phyloP scores from a whole-genome alignment of 2,888 invertebrate species.

The Blastobasis lacticolella region DNA sequence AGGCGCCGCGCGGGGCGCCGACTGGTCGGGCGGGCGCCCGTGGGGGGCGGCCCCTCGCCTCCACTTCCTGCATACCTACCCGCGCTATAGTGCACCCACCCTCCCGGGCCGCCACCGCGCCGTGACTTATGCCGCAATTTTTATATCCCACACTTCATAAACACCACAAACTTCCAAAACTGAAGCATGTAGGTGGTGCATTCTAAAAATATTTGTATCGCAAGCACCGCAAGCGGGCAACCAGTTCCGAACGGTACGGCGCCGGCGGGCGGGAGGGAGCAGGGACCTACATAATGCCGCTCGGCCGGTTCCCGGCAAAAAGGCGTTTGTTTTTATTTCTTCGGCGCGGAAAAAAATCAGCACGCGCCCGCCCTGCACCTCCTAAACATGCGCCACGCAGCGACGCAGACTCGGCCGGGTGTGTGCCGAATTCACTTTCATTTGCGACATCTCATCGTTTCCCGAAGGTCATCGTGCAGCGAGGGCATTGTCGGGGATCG shows the following conservation, averaged over 20 bases:
- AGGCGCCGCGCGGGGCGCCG: constrained; percentile 68
- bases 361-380: constrained; percentile 73
- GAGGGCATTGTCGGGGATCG: constrained; percentile 14
- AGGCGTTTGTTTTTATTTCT: constrained; percentile 74
- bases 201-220: neutral
- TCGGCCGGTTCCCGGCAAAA: constrained; percentile 59
- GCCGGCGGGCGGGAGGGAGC: constrained; percentile 11
- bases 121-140: constrained; percentile 13
- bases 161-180: constrained; percentile 8
- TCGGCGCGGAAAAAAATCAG: constrained; percentile 68
- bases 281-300: constrained; percentile 25
- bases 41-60: constrained; percentile 26
- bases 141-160: constrained; percentile 16
- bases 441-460: constrained; percentile 70
- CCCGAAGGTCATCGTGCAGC: constrained; percentile 70
- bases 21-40: constrained; percentile 51
- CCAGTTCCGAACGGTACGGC: neutral
- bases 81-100: constrained; percentile 51
- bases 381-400: constrained; percentile 75
- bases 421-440: constrained; percentile 74
- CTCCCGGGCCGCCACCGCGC: constrained; percentile 21
- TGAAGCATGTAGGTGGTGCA: neutral
- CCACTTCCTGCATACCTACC: constrained; percentile 43
- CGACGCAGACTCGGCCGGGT: constrained; percentile 70
- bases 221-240: neutral